Conservation (phyloP, 2,113 vertebrate genomes). For the Carettochelys insculpta region DNA sequence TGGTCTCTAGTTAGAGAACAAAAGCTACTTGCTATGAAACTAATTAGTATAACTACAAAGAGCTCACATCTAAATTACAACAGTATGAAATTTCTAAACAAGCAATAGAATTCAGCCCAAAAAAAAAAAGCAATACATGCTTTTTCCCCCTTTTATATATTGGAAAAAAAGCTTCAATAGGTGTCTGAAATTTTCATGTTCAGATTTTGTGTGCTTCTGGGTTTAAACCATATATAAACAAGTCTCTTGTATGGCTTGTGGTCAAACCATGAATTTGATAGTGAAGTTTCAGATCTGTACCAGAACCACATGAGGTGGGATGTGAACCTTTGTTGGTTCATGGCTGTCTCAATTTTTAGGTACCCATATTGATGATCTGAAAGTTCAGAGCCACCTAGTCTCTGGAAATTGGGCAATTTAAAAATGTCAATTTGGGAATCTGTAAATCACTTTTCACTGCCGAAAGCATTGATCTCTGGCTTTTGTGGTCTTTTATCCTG, state of each 20-base stretch:
- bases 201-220: not conserved
- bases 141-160: no score
- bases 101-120: not conserved
- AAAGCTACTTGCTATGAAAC: not conserved
- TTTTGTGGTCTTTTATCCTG: not conserved
- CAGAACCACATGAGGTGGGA: not conserved
- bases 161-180: not conserved
- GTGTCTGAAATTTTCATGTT: not conserved
- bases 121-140: not conserved
- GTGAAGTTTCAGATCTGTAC: slow-evolving; percentile 12
- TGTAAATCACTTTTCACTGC: not conserved
- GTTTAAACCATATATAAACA: slow-evolving; percentile 8
- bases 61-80: not conserved
- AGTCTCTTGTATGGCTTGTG: not conserved
- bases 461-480: not conserved
- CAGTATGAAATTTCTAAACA: not conserved
- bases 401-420: not conserved
- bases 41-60: fast-evolving
- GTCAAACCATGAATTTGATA: not conserved
- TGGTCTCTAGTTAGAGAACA: fast-evolving
- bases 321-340: not conserved
- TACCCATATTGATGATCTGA: not conserved
- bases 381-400: not conserved
- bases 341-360: not conserved
- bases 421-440: not conserved